Conservation (phyloP, 2,888 invertebrate species). For the Mesorhabditis sp. region DNA sequence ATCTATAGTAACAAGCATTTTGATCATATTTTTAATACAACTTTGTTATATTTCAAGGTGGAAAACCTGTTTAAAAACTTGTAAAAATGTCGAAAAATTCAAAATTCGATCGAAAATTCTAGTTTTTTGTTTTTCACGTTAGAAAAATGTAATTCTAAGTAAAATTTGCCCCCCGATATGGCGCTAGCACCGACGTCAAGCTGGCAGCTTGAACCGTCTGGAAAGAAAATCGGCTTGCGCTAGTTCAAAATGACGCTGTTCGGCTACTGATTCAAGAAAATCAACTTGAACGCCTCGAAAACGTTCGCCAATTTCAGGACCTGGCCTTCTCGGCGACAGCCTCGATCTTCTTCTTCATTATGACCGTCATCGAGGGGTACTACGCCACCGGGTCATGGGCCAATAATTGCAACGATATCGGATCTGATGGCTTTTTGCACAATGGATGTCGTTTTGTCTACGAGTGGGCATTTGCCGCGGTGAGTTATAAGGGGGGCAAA, state of each 20-base stretch:
- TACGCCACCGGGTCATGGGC: conserved; percentile 56
- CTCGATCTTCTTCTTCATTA: conserved; percentile 40
- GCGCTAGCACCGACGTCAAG: no score
- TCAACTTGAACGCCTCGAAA: not conserved
- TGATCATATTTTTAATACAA: no score
- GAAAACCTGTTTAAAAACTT: no score
- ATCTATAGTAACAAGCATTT: no score
- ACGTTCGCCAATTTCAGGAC: conserved; percentile 31
- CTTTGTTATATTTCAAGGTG: no score
- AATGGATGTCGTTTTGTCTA: conserved; percentile 52
- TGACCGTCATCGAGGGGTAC: conserved; percentile 50
- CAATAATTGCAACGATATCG: conserved; percentile 57
- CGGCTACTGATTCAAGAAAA: not conserved
- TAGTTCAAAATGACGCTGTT: not conserved
- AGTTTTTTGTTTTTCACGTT: no score
- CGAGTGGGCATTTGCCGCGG: conserved; percentile 56
- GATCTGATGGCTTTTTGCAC: conserved; percentile 48
- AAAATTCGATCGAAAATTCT: no score
- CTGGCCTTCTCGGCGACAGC: conserved; percentile 42
- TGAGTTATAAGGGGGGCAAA: conserved; percentile 21
- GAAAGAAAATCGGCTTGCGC: not conserved
- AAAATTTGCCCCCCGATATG: no score
- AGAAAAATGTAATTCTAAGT: no score
- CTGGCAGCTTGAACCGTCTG: no score
- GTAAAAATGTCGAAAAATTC: no score